phyloP scores from a whole-genome alignment of 2,113 vertebrate genomes.

The Taxidea taxus region DNA sequence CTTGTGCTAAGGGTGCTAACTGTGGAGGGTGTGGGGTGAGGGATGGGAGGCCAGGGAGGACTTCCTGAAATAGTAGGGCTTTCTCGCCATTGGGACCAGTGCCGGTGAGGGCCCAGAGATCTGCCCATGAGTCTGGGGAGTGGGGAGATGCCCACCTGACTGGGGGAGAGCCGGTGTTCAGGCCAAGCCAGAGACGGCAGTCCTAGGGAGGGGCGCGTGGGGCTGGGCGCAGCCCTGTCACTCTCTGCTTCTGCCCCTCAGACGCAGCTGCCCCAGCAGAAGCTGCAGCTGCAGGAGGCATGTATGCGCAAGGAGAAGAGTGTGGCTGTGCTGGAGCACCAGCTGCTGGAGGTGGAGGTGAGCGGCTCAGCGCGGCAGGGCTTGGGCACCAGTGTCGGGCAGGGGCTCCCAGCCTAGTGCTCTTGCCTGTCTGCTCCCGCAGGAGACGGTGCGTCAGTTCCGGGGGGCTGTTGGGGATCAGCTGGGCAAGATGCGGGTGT shows the following conservation, averaged over 20 bases:
- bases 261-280: slow-evolving; percentile 81
- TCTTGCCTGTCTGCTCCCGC: neutral
- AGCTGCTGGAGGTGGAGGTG: slow-evolving; percentile 80
- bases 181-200: neutral
- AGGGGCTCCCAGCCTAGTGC: neutral
- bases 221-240: neutral
- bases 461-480: slow-evolving; percentile 75
- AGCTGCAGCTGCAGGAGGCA: slow-evolving; percentile 76
- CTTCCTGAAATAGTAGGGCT: neutral
- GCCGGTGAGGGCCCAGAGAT: neutral
- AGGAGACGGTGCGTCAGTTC: slow-evolving; percentile 80
- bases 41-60: neutral
- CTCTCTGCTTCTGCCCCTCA: neutral
- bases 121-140: neutral
- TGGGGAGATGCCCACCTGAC: neutral
- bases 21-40: neutral
- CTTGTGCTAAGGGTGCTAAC: neutral
- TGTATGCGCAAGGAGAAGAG: slow-evolving; percentile 78
- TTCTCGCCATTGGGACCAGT: neutral
- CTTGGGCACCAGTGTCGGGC: neutral
- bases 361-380: neutral
- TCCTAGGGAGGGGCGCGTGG: neutral
- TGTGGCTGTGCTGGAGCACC: slow-evolving; percentile 66
- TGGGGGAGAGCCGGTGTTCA: neutral
- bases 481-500: slow-evolving; percentile 78